Conservation (phyloP, 2,113 vertebrate species). For the Muntiacus muntjak region DNA sequence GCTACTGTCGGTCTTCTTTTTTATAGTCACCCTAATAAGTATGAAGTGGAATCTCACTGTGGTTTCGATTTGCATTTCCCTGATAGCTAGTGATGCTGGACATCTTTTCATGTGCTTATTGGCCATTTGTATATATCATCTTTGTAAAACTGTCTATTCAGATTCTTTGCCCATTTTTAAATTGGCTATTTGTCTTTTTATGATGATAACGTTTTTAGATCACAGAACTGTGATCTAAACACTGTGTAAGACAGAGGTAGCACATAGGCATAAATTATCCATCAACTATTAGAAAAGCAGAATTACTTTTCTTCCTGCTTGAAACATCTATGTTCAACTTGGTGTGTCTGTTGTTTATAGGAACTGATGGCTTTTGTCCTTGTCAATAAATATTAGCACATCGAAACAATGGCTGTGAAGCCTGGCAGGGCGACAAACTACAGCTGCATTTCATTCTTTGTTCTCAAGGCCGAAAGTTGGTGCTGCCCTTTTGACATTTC, state of each 20-base stretch:
- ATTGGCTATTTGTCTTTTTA: neutral
- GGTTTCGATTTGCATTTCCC: neutral
- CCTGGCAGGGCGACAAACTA: neutral
- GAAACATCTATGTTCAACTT: neutral
- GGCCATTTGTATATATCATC: neutral
- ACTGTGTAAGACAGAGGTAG: neutral
- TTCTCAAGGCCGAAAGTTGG: slow-evolving; percentile 38
- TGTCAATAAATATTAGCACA: slow-evolving; percentile 23
- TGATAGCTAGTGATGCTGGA: neutral
- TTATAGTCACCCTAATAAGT: neutral
- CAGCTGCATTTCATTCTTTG: slow-evolving; percentile 5
- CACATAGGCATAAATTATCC: neutral
- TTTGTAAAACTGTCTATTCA: neutral
- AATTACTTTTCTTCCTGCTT: neutral
- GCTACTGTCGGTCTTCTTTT: neutral
- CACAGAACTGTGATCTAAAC: neutral
- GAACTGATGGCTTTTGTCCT: neutral
- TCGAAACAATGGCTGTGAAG: slow-evolving; percentile 30
- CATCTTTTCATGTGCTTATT: neutral
- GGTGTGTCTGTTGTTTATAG: neutral
- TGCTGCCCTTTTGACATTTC: neutral
- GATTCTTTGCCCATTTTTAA: neutral
- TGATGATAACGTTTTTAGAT: neutral
- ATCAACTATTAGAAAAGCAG: neutral
- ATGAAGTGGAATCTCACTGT: neutral